Evolutionary conservation across 2,113 vertebrate species (phyloP).

Genomic region (Procavia capensis): DNA sequence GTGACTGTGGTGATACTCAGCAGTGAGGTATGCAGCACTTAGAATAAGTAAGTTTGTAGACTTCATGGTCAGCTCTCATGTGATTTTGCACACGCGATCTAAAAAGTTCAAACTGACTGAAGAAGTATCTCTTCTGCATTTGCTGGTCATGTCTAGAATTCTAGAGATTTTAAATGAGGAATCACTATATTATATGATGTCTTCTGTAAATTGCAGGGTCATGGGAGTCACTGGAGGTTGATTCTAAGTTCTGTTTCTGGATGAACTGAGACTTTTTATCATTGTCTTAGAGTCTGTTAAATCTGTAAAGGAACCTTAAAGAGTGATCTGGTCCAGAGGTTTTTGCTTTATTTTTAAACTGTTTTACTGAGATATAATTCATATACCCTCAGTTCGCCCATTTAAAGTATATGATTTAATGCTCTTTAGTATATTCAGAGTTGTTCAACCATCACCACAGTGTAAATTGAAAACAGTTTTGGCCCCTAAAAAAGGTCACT

Average conservation of each 20-base stretch:
- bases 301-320: slow-evolving; percentile 21
- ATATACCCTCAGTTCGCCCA: neutral
- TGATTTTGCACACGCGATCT: slow-evolving; percentile 15
- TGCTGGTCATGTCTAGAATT: neutral
- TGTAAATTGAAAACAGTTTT: slow-evolving; percentile 45
- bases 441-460: neutral
- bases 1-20: no score
- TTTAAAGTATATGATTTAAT: neutral
- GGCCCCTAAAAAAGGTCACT: neutral
- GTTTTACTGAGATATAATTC: slow-evolving; percentile 47
- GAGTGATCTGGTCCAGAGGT: neutral
- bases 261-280: neutral
- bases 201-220: neutral
- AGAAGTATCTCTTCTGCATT: slow-evolving; percentile 11
- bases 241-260: slow-evolving; percentile 21
- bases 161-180: neutral
- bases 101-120: neutral
- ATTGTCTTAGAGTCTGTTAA: neutral
- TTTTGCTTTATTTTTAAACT: neutral
- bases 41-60: no score
- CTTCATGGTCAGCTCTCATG: no score
- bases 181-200: neutral
- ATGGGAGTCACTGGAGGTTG: neutral
- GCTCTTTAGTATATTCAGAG: neutral
- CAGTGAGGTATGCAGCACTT: no score